Conservation (phyloP, 1,140 invertebrate genomes). For the Atta texana region DNA sequence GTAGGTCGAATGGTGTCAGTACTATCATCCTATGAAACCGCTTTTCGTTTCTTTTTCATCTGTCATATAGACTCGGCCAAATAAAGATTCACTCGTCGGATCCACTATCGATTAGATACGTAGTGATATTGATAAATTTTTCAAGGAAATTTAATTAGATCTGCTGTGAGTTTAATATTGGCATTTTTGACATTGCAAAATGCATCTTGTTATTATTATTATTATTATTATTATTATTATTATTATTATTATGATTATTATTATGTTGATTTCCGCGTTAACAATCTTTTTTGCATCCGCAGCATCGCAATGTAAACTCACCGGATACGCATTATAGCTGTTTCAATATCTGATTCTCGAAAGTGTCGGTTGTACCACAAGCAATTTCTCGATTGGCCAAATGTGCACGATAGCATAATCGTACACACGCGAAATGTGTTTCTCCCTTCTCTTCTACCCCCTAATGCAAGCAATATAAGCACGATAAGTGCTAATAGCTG, state of each 20-base stretch:
- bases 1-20: constrained; percentile 31
- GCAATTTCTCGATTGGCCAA: constrained; percentile 34
- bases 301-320: not conserved
- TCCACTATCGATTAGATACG: constrained; percentile 10
- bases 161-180: not conserved
- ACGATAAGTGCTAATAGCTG: constrained; percentile 34
- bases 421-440: not conserved
- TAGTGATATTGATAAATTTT: not conserved
- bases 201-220: too few species aligned
- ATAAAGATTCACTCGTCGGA: constrained; percentile 16
- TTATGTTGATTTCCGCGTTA: not conserved
- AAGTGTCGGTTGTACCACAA: constrained; percentile 1
- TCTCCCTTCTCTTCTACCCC: not conserved
- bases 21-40: constrained; percentile 8
- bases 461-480: not conserved
- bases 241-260: too few species aligned
- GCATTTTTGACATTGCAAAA: constrained; percentile 1
- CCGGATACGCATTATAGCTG: not conserved
- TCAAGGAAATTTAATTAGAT: not conserved
- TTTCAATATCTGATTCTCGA: constrained; percentile 1
- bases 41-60: not conserved
- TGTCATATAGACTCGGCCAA: not conserved
- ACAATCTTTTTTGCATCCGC: not conserved
- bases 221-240: too few species aligned
- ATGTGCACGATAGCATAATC: constrained; percentile 17